Evolutionary conservation across 2,113 vertebrate species (phyloP).

Genomic region (Rhombomys opimus): DNA sequence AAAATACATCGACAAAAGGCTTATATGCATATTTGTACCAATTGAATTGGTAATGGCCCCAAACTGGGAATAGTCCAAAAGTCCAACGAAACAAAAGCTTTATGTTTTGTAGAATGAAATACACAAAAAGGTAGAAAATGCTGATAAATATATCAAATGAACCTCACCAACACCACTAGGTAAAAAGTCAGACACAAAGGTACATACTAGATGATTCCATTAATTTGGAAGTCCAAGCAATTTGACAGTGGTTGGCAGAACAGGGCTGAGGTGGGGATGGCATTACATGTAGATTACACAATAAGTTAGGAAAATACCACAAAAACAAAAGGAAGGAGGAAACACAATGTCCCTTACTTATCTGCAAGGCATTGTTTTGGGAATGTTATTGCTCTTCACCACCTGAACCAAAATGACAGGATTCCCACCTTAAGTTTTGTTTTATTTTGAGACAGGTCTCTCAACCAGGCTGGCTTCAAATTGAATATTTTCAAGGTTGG

Average conservation of each 20-base stretch:
- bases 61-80: slow-evolving; percentile 22
- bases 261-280: not conserved
- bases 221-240: not conserved
- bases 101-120: not conserved
- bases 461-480: not conserved
- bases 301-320: slow-evolving; percentile 24
- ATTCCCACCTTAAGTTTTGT: not conserved
- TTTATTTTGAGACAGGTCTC: not conserved
- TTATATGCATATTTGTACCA: slow-evolving; percentile 13
- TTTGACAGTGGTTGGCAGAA: not conserved
- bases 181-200: not conserved
- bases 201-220: not conserved
- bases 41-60: slow-evolving; percentile 35
- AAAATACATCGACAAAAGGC: not conserved
- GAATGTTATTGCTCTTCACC: not conserved
- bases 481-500: not conserved
- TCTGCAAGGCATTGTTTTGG: not conserved
- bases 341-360: not conserved
- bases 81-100: not conserved
- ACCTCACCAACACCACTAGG: not conserved
- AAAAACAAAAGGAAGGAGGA: slow-evolving; percentile 27
- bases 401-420: not conserved
- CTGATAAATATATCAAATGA: not conserved
- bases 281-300: not conserved
- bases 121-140: slow-evolving; percentile 29